Evolutionary conservation across 2,113 vertebrate species (phyloP), one percentile per base, ranked within the genome.

Genomic region (Hymenochirus boettgeri): DNA sequence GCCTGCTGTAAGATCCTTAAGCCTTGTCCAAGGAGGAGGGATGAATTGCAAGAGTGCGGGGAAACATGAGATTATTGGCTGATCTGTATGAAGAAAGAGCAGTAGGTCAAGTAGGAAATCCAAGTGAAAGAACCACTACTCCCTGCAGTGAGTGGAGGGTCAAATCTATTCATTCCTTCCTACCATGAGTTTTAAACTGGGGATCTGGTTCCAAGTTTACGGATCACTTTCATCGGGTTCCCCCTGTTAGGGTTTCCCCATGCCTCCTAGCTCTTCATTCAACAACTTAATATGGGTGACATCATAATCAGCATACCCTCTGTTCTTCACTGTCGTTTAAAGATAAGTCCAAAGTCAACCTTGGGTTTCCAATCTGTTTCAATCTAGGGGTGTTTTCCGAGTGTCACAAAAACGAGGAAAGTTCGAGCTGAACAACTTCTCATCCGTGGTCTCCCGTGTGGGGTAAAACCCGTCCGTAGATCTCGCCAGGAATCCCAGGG

Each of bases 1-100:
- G 86, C 85, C 8, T 88, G 86, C 69, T 85, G 76, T 70, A 90
- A 83, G 74, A 88, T 91, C 74, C 74, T 91, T 65, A 90, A 85
- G 69, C 86, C 75, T n/a, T 91, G 69, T 77, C 85, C 1, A 5
- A 21, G 21, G 84, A 88, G 29, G 81, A 61, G 47, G 47, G 81
- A 53, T 0, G 82, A 87, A 21, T 75, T 74, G 75, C 74, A 9
- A 9, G 83, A 82, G 2, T 75, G 83, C 19, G 57, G 74, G 0
- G 74, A 73, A 57, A 75, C 0, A 91, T 90, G 84, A 57, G 9
- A 29, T 70, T 77, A n/a, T 79, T 87, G 2, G 88, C 89, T n/a
- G 29, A 57, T 47, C 70, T 86, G 56, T 91, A 86, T 19, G 90
- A 91, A 77, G 72, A 76, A 17, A 84, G 80, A 5, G 90, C 90